Percentiles rank a stretch among this genome's conserved stretches.
Evolutionary conservation across 2,113 vertebrate genomes (phyloP).

Genomic region (Formicarius rufipectus): DNA sequence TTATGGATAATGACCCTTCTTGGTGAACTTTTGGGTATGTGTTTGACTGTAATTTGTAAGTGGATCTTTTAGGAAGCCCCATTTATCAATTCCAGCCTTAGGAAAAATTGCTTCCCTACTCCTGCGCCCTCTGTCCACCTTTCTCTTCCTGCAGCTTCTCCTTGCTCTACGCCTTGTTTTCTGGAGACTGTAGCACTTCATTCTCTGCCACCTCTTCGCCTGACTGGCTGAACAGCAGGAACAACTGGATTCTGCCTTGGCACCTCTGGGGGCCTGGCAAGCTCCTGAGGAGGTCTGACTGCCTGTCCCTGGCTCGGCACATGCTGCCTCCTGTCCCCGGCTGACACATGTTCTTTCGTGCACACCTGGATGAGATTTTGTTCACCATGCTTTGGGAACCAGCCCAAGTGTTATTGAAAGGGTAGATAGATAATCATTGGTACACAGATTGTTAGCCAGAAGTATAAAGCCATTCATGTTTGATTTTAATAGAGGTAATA

Average conservation of each 20-base stretch:
- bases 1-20: not conserved
- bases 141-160: not conserved
- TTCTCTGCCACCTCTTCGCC: not conserved
- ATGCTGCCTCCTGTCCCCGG: fast-evolving
- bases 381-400: not conserved
- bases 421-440: not conserved
- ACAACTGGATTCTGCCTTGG: not conserved
- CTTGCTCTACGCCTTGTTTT: fast-evolving
- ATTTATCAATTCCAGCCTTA: not conserved
- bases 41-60: not conserved
- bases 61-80: not conserved
- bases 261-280: not conserved
- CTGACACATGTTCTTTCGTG: not conserved
- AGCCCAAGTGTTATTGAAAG: not conserved
- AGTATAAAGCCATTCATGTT: not conserved
- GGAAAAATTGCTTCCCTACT: not conserved
- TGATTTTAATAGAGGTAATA: not conserved
- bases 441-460: not conserved
- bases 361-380: not conserved
- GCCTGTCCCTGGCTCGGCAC: not conserved
- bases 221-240: not conserved
- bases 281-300: not conserved
- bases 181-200: not conserved
- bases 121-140: not conserved
- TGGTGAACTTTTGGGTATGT: not conserved